Evolutionary conservation across 1,140 invertebrate species (phyloP).

Genomic region (Brachionus rotundiformis): DNA sequence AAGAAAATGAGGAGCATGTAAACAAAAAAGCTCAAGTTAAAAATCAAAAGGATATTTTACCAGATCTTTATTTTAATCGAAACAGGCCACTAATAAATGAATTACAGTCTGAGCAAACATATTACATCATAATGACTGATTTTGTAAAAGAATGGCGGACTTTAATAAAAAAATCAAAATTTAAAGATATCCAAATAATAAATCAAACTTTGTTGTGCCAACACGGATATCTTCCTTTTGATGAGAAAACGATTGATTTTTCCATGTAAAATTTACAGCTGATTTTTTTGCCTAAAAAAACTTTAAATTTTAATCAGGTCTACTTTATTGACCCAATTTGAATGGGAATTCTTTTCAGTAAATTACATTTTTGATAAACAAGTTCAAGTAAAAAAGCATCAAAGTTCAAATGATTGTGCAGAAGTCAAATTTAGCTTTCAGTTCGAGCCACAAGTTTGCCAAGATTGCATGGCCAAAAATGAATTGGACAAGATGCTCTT

Average conservation of each 20-base stretch:
- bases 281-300: neutral
- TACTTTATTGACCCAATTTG: neutral
- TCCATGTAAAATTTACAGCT: neutral
- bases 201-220: slow-evolving; percentile 20
- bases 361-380: slow-evolving; percentile 11
- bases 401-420: neutral
- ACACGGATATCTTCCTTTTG: neutral
- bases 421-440: neutral
- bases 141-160: slow-evolving; percentile 42
- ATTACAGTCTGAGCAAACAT: neutral
- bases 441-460: neutral
- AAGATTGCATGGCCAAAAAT: slow-evolving; percentile 7
- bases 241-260: slow-evolving; percentile 13
- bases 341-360: slow-evolving; percentile 9
- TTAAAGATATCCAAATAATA: neutral
- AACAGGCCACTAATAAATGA: neutral
- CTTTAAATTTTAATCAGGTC: neutral
- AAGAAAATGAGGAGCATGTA: slow-evolving; percentile 29
- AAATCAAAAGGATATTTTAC: slow-evolving; percentile 35
- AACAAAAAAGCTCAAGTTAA: slow-evolving; percentile 15
- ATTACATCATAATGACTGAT: slow-evolving; percentile 28
- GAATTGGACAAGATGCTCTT: slow-evolving; percentile 18
- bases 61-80: slow-evolving; percentile 20
- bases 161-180: slow-evolving; percentile 43
- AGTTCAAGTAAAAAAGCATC: neutral